A percentile compares a stretch with the other conserved stretches of the same genome.
Conservation (phyloP, 2,113 vertebrate genomes). For the Pseudonaja textilis region DNA sequence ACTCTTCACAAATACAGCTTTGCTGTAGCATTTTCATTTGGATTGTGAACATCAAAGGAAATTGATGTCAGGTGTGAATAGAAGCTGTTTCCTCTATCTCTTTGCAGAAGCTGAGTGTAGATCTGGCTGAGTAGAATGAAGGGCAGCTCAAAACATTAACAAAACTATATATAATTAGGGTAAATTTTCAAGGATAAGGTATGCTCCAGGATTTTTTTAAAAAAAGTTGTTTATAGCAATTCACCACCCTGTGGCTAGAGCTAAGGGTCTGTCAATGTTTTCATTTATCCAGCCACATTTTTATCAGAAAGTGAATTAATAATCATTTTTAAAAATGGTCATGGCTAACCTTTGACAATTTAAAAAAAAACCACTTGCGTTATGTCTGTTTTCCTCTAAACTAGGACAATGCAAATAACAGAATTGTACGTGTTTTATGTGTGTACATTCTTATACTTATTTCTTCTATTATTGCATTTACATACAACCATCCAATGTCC, state of each 20-base stretch:
- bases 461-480: neutral
- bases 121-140: constrained; percentile 75
- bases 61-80: constrained; percentile 87
- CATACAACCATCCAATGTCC: neutral
- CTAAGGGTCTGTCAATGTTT: constrained; percentile 69
- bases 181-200: constrained; percentile 76
- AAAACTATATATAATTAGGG: constrained; percentile 81
- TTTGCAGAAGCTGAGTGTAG: constrained; percentile 74
- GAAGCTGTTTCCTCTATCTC: constrained; percentile 82
- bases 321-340: constrained; percentile 58
- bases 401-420: constrained; percentile 46
- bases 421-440: constrained; percentile 42
- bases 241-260: constrained; percentile 58
- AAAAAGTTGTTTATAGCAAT: constrained; percentile 71
- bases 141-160: constrained; percentile 80
- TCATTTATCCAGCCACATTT: constrained; percentile 66
- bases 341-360: constrained; percentile 64
- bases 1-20: constrained; percentile 83
- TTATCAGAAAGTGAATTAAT: constrained; percentile 55
- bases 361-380: constrained; percentile 36
- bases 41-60: constrained; percentile 87
- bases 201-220: constrained; percentile 68
- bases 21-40: constrained; percentile 81
- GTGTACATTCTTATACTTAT: constrained; percentile 32
- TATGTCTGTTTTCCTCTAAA: constrained; percentile 54